Percentiles rank a stretch among this genome's conserved stretches.
Evolutionary conservation across 2,888 invertebrate genomes (phyloP).

Genomic region (Temnothorax unifasciatus): DNA sequence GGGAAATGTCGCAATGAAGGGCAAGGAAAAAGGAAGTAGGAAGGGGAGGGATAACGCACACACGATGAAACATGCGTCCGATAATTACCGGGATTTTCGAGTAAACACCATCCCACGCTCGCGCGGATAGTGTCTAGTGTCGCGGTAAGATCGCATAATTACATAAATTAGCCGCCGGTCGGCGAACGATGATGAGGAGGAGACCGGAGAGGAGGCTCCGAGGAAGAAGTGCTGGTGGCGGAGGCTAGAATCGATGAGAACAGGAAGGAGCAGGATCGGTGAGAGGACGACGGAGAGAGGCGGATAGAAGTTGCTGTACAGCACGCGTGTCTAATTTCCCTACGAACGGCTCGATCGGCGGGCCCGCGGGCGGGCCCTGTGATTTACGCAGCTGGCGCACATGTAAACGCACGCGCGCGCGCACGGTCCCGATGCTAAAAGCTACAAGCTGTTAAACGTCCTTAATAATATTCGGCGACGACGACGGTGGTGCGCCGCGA

Average conservation of each 20-base stretch:
- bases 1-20: conserved; percentile 38
- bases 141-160: conserved; percentile 77
- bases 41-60: background rate
- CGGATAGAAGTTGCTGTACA: conserved; percentile 53
- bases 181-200: conserved; percentile 23
- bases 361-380: conserved; percentile 79
- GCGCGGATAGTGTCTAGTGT: conserved; percentile 66
- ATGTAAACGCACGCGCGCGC: conserved; percentile 42
- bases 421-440: conserved; percentile 76
- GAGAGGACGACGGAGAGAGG: conserved; percentile 52
- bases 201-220: background rate
- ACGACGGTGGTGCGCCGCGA: conserved; percentile 62
- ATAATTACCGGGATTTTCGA: conserved; percentile 58
- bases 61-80: conserved; percentile 1
- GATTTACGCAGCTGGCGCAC: conserved; percentile 81
- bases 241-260: background rate
- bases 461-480: conserved; percentile 76
- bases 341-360: conserved; percentile 80
- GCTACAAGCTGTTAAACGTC: conserved; percentile 80
- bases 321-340: conserved; percentile 83
- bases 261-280: conserved; percentile 9
- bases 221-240: background rate
- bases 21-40: conserved; percentile 2
- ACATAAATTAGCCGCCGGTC: conserved; percentile 79
- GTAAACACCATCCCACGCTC: conserved; percentile 47